These are phyloP conservation scores for Lasiurus borealis DNA, from an alignment of 2,113 vertebrate genomes.

Conservation along the genomic window DNA sequence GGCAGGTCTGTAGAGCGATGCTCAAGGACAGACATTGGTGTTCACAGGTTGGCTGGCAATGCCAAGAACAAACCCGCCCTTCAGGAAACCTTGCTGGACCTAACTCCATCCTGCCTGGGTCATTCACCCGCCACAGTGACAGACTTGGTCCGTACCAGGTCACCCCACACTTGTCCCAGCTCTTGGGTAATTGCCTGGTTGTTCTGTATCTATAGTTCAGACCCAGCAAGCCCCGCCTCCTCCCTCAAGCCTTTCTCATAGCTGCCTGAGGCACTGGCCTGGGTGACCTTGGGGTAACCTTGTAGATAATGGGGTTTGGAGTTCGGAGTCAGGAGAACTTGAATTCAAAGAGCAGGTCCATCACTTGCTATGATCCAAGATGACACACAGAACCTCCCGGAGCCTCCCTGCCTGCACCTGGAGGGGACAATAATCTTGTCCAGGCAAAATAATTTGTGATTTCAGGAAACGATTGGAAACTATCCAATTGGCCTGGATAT, in stretches of 20 bases:
- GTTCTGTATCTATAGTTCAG: not conserved
- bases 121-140: not conserved
- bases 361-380: not conserved
- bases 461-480: conserved; percentile 3
- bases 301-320: not conserved
- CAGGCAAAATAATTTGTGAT: conserved; percentile 48
- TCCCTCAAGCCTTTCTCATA: not conserved
- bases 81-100: not conserved
- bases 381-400: not conserved
- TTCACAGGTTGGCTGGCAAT: not conserved
- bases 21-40: not conserved
- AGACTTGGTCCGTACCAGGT: not conserved
- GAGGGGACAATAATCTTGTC: not conserved
- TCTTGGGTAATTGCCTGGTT: not conserved
- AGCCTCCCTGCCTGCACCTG: not conserved
- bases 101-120: not conserved
- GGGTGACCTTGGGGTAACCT: not conserved
- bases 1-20: not conserved
- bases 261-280: not conserved
- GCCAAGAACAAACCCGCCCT: not conserved
- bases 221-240: not conserved
- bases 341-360: conserved; percentile 28
- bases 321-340: not conserved
- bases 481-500: not conserved
- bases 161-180: not conserved